Evolutionary conservation across 1,140 invertebrate species (phyloP), one percentile per base, ranked within the genome.

Genomic region (Papilio polytes): DNA sequence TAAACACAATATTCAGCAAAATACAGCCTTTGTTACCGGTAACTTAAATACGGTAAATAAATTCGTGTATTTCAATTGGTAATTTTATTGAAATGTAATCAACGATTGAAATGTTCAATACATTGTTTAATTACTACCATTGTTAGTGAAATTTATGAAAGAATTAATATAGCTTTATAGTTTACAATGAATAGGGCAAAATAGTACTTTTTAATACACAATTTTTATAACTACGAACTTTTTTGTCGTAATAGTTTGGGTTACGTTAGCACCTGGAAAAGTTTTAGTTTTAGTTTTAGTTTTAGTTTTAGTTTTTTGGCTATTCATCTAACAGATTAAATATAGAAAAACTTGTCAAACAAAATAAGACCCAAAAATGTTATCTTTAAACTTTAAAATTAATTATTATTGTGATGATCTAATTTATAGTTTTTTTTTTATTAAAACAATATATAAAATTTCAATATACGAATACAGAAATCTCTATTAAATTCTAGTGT

Each of bases 1-100:
- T 82, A 80, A 82, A 48, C 79, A 56, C 74, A 72, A 63, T 82
- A 73, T 82, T 82, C 63, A 76, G 46, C 20, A 76, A 48, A 48
- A 48, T 51, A 15, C 18, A 44, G 20, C 44, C 26, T 56, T 80
- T 80, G 80, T 74, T 80, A 18, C 72, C 73, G 72, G 66, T 74
- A 44, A 56, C 70, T 80, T 46, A 76, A 80, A 80, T 53, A 76
- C 44, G 56, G 63, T 70, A 80, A 82, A 82, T 82, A 44, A 41
- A 79, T 13, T 74, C 41, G 56, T 20, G 59, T 46, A 77, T 66
- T 74, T 74, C 53, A 20, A 51, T 26, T 44, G 53, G 20, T 51
- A 26, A 76, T 26, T 76, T 51, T 76, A 26, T 51, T 26, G 10
- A 31, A 70, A 31, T 36, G 18, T 13, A 70, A 70, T 70, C 22